Evolutionary conservation across 1,140 invertebrate genomes (phyloP).

Genomic region (Rhyzopertha dominica): DNA sequence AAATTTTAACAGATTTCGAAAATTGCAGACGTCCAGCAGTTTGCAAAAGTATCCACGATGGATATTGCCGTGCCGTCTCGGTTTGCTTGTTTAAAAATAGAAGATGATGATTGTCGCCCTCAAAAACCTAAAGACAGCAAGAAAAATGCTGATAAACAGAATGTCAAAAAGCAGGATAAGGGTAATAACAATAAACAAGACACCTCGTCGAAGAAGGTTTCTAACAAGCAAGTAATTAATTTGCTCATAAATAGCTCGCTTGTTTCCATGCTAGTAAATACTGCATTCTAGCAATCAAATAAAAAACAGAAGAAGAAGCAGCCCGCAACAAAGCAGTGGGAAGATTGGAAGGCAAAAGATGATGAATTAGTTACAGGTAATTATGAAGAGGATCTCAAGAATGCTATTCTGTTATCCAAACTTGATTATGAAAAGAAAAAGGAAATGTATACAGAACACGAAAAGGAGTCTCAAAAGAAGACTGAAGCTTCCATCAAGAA

Average conservation of each 20-base stretch:
- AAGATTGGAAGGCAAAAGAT: slow-evolving; percentile 58
- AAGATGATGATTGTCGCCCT: slow-evolving; percentile 52
- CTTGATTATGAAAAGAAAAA: slow-evolving; percentile 64
- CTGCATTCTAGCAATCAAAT: slow-evolving; percentile 18
- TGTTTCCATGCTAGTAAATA: neutral
- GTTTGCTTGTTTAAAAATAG: slow-evolving; percentile 56
- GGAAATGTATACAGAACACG: slow-evolving; percentile 48
- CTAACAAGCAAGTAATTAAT: slow-evolving; percentile 17
- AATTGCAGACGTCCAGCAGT: too few relatives aligned
- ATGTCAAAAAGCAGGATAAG: slow-evolving; percentile 16
- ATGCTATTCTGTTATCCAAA: slow-evolving; percentile 63
- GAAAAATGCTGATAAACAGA: slow-evolving; percentile 32
- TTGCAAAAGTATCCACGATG: too few relatives aligned
- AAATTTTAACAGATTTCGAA: too few relatives aligned
- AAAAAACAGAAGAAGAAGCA: slow-evolving; percentile 47
- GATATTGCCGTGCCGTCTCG: slow-evolving; percentile 54
- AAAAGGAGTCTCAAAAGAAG: slow-evolving; percentile 46
- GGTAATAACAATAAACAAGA: neutral
- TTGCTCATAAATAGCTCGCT: slow-evolving; percentile 1
- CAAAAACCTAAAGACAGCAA: slow-evolving; percentile 40
- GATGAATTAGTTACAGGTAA: slow-evolving; percentile 57
- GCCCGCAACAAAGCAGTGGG: slow-evolving; percentile 50
- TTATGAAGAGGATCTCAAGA: slow-evolving; percentile 42
- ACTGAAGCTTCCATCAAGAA: slow-evolving; percentile 51
- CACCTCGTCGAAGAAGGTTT: slow-evolving; percentile 12